Percentiles rank a stretch among this genome's conserved stretches.
Conservation (phyloP, 2,888 invertebrate genomes). For the Caenorhabditis doughertyi region DNA sequence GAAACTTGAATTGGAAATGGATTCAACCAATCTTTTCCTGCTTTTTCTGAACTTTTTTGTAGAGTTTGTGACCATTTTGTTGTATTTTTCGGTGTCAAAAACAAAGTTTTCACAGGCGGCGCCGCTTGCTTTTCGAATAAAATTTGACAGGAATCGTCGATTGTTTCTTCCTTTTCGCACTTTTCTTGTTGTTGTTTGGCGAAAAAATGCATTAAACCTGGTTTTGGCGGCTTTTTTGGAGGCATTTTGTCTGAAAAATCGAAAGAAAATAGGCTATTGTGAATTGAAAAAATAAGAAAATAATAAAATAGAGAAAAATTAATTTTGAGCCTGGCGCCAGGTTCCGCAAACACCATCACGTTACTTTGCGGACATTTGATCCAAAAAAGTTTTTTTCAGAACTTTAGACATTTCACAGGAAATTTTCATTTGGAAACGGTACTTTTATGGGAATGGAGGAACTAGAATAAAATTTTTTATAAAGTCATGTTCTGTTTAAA, state of each 20-base stretch:
- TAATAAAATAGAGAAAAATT: too few relatives aligned
- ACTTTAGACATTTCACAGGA: too few relatives aligned
- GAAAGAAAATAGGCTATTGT: neutral
- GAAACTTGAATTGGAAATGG: conserved; percentile 32
- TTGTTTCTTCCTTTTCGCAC: neutral
- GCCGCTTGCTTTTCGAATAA: conserved; percentile 27
- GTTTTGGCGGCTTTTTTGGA: conserved; percentile 28
- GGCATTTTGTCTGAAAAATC: conserved; percentile 25
- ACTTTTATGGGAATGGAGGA: too few relatives aligned
- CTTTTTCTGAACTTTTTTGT: conserved; percentile 25
- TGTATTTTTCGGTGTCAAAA: conserved; percentile 20
- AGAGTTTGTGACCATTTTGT: conserved; percentile 42
- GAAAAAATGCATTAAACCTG: conserved; percentile 37
- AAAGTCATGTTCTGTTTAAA: too few relatives aligned
- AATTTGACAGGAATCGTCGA: conserved; percentile 50
- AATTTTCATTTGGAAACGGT: too few relatives aligned
- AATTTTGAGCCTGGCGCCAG: conserved; percentile 15
- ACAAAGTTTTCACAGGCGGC: neutral
- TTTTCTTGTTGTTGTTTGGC: conserved; percentile 48
- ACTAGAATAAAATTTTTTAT: too few relatives aligned
- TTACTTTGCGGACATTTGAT: neutral
- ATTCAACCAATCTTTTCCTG: conserved; percentile 49
- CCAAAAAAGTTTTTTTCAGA: too few relatives aligned
- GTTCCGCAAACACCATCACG: conserved; percentile 27
- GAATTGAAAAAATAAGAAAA: neutral